A percentile compares a stretch with the other conserved stretches of the same genome.
Evolutionary conservation across 2,888 invertebrate genomes (phyloP).

Genomic region (Ennomos erosarius): DNA sequence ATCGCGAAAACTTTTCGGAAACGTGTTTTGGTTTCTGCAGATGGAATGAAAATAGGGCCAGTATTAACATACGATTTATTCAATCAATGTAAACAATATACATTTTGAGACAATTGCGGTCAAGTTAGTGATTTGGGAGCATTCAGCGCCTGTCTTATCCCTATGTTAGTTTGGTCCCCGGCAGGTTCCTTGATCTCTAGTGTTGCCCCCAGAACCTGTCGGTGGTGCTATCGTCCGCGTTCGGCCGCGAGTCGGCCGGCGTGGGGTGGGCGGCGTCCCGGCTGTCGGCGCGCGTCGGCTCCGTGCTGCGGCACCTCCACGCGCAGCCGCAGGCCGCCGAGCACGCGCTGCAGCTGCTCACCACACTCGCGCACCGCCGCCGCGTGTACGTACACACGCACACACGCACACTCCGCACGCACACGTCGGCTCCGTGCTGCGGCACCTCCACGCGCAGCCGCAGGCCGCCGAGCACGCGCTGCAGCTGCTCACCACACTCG

Average conservation of each 20-base stretch:
- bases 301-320: conserved; percentile 61
- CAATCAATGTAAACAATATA: too few species aligned
- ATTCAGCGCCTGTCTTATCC: too few species aligned
- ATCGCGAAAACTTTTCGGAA: too few species aligned
- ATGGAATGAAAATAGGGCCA: too few species aligned
- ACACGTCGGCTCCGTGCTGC: conserved; percentile 60
- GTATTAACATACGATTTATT: too few species aligned
- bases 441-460: conserved; percentile 60
- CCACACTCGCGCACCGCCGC: conserved; percentile 52
- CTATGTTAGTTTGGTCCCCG: too few species aligned
- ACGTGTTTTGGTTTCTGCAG: too few species aligned
- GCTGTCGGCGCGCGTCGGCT: conserved; percentile 62
- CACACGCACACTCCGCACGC: conserved; percentile 25
- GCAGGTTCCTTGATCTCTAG: too few species aligned
- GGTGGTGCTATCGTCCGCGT: conserved; percentile 65
- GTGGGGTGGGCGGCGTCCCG: conserved; percentile 67
- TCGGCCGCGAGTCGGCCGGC: conserved; percentile 65
- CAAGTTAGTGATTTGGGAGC: too few species aligned
- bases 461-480: conserved; percentile 62
- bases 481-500: conserved; percentile 53
- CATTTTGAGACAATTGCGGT: too few species aligned
- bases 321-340: conserved; percentile 59
- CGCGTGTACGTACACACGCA: conserved; percentile 16
- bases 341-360: conserved; percentile 63
- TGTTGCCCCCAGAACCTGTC: conserved; percentile 58